phyloP scores from a whole-genome alignment of 2,888 invertebrate species.

The Pyrrhia umbra region DNA sequence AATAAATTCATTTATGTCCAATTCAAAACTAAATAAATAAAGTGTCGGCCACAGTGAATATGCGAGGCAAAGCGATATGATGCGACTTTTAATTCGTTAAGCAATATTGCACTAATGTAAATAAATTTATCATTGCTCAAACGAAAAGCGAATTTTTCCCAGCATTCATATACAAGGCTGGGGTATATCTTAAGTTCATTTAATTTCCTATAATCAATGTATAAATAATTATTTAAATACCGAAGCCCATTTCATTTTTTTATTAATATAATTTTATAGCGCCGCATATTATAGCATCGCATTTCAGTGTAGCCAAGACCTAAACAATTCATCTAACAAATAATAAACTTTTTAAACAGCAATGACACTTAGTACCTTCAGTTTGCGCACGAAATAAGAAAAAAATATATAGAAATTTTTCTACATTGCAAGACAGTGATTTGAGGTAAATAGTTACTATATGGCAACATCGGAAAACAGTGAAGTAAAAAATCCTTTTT shows the following conservation, averaged over 20 bases:
- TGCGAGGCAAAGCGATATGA: conserved; percentile 19
- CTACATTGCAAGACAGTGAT: conserved; percentile 72
- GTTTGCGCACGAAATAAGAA: conserved; percentile 45
- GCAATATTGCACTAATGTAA: conserved; percentile 45
- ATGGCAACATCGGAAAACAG: conserved; percentile 86
- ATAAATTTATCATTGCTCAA: conserved; percentile 31
- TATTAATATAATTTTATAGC: conserved; percentile 14
- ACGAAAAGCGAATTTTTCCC: conserved; percentile 16
- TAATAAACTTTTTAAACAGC: conserved; percentile 55
- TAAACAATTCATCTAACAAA: conserved; percentile 54
- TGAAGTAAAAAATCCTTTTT: conserved; percentile 59
- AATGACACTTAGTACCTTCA: conserved; percentile 52
- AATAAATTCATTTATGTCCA: conserved; percentile 81
- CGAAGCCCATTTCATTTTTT: conserved; percentile 30
- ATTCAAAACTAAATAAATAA: conserved; percentile 76
- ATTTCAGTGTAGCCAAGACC: conserved; percentile 60
- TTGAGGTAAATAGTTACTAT: conserved; percentile 86
- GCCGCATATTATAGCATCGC: conserved; percentile 29
- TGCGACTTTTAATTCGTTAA: conserved; percentile 16
- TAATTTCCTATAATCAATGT: conserved; percentile 38
- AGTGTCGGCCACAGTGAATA: conserved; percentile 62
- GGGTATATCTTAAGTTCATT: conserved; percentile 7
- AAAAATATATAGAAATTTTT: conserved; percentile 49
- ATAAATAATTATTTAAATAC: conserved; percentile 26
- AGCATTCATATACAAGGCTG: conserved; percentile 10